Conservation (phyloP, 2,797 vertebrate species). For the Acanthopagrus latus region DNA sequence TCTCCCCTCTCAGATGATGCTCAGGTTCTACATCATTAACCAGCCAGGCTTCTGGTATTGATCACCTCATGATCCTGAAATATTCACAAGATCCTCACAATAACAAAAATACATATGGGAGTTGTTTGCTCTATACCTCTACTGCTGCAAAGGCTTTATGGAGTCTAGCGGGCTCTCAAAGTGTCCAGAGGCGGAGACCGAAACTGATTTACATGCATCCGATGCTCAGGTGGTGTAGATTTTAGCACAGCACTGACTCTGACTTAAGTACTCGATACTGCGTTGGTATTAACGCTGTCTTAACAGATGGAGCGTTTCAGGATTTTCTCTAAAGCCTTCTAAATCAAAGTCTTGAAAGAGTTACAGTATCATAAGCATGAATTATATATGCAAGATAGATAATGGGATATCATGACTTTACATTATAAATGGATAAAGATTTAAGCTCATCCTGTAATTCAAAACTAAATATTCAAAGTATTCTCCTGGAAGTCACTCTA, state of each 20-base stretch:
- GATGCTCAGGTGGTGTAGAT: conserved; percentile 26
- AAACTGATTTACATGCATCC: conserved; percentile 70
- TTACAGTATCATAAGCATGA: neutral
- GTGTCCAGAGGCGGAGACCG: conserved; percentile 45
- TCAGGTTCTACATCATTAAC: conserved; percentile 81
- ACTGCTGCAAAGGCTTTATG: conserved; percentile 50
- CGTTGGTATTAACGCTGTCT: conserved; percentile 19
- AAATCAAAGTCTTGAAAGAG: conserved; percentile 9
- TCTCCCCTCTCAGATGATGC: conserved; percentile 57
- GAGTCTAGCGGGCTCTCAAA: conserved; percentile 48
- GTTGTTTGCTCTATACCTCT: conserved; percentile 58
- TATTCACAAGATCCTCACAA: conserved; percentile 78
- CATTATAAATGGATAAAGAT: neutral
- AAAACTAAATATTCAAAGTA: neutral
- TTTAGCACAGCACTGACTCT: conserved; percentile 25
- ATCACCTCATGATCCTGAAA: conserved; percentile 80
- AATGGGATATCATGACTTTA: neutral
- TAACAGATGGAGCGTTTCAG: conserved; percentile 15
- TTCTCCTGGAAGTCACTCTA: neutral
- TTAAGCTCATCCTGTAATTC: neutral
- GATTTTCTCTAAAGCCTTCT: neutral
- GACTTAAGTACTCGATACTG: conserved; percentile 23
- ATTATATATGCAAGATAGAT: neutral
- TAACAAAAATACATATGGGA: conserved; percentile 70
- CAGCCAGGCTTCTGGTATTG: conserved; percentile 78